phyloP scores from a whole-genome alignment of 2,113 vertebrate species.

The Tupaia tana region DNA sequence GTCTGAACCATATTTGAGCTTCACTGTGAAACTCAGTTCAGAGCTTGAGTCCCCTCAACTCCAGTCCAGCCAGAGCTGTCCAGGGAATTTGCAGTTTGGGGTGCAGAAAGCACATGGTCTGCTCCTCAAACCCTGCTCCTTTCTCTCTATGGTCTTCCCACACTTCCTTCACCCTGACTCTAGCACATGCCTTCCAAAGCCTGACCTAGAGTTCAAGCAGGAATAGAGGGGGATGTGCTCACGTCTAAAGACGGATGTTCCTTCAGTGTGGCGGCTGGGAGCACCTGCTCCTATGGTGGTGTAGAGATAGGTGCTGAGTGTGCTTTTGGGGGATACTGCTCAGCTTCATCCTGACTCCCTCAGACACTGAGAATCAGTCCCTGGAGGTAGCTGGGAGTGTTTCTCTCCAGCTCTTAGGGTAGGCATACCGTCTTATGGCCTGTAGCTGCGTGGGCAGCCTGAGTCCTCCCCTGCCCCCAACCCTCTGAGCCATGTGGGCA shows the following conservation, averaged over 20 bases:
- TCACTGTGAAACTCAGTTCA: not conserved
- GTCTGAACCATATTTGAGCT: not conserved
- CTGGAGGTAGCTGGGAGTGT: not conserved
- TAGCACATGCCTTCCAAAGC: not conserved
- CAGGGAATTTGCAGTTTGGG: not conserved
- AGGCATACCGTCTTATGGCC: not conserved
- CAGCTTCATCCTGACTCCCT: not conserved
- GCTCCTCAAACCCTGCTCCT: not conserved
- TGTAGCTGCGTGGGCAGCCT: not conserved
- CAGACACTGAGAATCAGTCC: not conserved
- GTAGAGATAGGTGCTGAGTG: not conserved
- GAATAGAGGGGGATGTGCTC: not conserved
- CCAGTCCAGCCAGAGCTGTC: not conserved
- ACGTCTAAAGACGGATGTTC: rapidly evolving
- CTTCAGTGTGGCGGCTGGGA: too few relatives aligned
- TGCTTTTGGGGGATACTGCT: not conserved
- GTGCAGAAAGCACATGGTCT: not conserved
- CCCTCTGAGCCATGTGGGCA: not conserved
- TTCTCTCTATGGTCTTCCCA: not conserved
- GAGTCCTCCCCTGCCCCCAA: too few relatives aligned
- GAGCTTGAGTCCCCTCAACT: not conserved
- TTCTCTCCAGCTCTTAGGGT: not conserved
- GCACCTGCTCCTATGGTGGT: too few relatives aligned
- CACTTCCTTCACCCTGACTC: not conserved
- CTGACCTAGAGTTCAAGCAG: not conserved